Percentiles rank a stretch among this genome's conserved stretches.
phyloP scores from a whole-genome alignment of 1,140 invertebrate genomes.

The Philotrypesis tridentata region DNA sequence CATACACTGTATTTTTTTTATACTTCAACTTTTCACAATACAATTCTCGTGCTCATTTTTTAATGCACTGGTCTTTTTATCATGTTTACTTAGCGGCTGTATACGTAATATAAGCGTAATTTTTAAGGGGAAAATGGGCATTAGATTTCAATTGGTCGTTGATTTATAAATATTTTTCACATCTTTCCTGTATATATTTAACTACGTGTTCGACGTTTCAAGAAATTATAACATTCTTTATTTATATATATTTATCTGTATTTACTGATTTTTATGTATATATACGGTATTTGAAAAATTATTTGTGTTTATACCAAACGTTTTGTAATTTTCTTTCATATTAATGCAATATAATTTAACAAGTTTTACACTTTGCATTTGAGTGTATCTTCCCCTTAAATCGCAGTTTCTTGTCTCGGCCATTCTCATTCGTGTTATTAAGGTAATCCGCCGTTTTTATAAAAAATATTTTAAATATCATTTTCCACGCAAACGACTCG shows the following conservation, averaged over 20 bases:
- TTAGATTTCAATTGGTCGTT: conserved; percentile 9
- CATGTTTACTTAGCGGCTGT: not conserved
- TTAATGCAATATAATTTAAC: not conserved
- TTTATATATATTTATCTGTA: not conserved
- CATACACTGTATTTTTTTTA: not conserved
- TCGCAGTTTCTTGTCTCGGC: not conserved
- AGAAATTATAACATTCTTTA: not conserved
- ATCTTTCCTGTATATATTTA: not conserved
- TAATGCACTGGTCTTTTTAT: not conserved
- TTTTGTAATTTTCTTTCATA: not conserved
- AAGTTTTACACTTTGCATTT: not conserved
- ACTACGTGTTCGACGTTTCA: not conserved
- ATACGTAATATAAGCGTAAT: not conserved
- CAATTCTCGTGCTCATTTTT: not conserved
- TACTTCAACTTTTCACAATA: not conserved
- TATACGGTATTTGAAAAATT: not conserved
- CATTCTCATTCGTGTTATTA: not conserved
- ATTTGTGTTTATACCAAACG: not conserved
- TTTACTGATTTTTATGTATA: not conserved
- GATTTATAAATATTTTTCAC: not conserved
- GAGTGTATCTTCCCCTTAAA: conserved; percentile 21
- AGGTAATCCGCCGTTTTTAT: conserved; percentile 19
- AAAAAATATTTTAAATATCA: conserved; percentile 41
- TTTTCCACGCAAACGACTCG: not conserved
- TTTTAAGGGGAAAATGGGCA: conserved; percentile 2